phyloP scores from a whole-genome alignment of 2,113 vertebrate genomes.

The Ranitomeya imitator region DNA sequence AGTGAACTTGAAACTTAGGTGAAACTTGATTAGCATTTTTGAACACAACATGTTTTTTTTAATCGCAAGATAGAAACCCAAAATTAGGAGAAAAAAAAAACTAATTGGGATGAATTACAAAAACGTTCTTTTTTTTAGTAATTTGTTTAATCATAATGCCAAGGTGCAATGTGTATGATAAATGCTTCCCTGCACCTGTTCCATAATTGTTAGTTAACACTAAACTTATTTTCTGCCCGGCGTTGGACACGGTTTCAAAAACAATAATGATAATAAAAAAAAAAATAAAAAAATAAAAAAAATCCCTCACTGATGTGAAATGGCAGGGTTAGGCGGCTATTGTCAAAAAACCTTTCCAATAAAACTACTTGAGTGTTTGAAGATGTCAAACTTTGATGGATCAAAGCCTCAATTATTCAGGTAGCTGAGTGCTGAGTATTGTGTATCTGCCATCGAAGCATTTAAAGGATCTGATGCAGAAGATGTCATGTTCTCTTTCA shows the following conservation, averaged over 20 bases:
- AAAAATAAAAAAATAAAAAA: not conserved
- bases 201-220: conserved; percentile 68
- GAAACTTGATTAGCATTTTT: no score
- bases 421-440: conserved; percentile 70
- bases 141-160: not conserved
- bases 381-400: conserved; percentile 76
- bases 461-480: conserved; percentile 70
- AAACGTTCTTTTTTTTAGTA: not conserved
- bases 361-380: conserved; percentile 74
- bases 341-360: conserved; percentile 72
- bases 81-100: not conserved
- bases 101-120: not conserved
- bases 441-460: conserved; percentile 68
- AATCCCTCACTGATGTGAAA: conserved; percentile 71
- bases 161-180: conserved; percentile 15
- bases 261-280: conserved; percentile 36
- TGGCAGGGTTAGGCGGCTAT: conserved; percentile 67
- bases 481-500: conserved; percentile 71
- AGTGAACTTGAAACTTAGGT: no score
- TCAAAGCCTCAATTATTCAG: conserved; percentile 79
- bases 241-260: conserved; percentile 60
- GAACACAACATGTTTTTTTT: not conserved
- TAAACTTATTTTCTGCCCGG: conserved; percentile 64
- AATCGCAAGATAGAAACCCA: not conserved
- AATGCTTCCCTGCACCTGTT: not conserved